Evolutionary conservation across 2,888 invertebrate genomes (phyloP).

Genomic region (Chamaedrilus cognettii): DNA sequence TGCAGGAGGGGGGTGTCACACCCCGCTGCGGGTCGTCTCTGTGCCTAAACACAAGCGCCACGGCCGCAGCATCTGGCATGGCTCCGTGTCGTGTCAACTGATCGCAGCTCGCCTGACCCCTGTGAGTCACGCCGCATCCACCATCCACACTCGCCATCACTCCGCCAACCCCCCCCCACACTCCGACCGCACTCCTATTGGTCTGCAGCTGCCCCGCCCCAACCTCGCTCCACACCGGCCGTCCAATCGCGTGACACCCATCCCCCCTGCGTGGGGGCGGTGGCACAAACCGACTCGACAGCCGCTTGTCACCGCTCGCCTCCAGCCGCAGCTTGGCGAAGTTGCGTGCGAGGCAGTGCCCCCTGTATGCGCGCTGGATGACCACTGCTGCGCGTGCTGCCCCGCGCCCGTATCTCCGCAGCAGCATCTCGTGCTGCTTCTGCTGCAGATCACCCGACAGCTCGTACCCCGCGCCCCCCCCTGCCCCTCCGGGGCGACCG

Average conservation of each 20-base stretch:
- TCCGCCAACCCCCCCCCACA: not conserved
- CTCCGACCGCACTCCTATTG: not conserved
- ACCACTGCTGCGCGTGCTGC: slow-evolving; percentile 88
- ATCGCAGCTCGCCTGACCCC: too few species aligned
- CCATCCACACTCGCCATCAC: not conserved
- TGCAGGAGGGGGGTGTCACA: too few species aligned
- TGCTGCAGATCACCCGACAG: slow-evolving; percentile 77
- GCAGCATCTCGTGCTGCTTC: slow-evolving; percentile 94
- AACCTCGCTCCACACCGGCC: too few species aligned
- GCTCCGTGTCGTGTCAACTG: too few species aligned
- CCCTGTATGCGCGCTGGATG: slow-evolving; percentile 94
- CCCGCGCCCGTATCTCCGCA: slow-evolving; percentile 91
- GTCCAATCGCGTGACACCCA: not conserved
- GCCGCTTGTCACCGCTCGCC: slow-evolving; percentile 82
- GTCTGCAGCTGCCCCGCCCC: too few species aligned
- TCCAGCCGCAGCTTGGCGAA: slow-evolving; percentile 76
- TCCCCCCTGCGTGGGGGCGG: not conserved
- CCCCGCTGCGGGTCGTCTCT: too few species aligned
- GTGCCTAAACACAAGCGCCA: too few species aligned
- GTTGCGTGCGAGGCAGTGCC: slow-evolving; percentile 90
- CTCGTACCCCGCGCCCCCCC: too few species aligned
- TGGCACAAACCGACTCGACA: slow-evolving; percentile 70
- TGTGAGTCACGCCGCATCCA: too few species aligned
- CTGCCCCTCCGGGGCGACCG: too few species aligned
- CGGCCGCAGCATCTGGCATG: too few species aligned